These are phyloP conservation scores for Paratrypauchen microcephalus DNA, from an alignment of 2,797 vertebrate genomes.

Conservation along the genomic window DNA sequence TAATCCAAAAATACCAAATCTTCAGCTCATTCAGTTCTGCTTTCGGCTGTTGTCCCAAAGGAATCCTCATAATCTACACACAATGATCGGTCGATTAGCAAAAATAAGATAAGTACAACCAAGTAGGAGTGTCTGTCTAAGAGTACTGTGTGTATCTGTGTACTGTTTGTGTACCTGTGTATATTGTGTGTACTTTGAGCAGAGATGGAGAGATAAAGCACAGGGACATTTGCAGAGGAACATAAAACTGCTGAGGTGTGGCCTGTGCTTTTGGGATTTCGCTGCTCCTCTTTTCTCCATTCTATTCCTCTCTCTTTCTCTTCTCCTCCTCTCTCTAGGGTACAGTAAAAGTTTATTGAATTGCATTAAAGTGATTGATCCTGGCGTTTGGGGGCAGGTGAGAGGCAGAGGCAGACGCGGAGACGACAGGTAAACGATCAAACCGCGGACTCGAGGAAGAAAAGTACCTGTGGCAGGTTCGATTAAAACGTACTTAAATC, in stretches of 20 bases:
- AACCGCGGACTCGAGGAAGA: too few species aligned
- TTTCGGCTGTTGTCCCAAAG: too few species aligned
- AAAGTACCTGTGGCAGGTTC: too few species aligned
- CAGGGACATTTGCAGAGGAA: neutral
- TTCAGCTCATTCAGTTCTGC: too few species aligned
- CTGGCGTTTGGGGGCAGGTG: neutral
- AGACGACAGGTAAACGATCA: too few species aligned
- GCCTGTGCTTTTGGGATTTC: neutral
- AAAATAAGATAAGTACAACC: too few species aligned
- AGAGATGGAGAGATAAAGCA: neutral
- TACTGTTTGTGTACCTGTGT: neutral
- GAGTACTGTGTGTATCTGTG: neutral
- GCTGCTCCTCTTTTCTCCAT: neutral
- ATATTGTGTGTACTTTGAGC: neutral
- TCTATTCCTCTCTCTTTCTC: neutral
- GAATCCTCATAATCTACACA: too few species aligned
- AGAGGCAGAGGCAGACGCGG: neutral
- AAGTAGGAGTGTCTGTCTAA: too few species aligned
- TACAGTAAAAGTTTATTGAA: conserved; percentile 4
- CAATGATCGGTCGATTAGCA: too few species aligned
- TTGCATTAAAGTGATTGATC: conserved; percentile 16
- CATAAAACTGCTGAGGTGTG: conserved; percentile 5
- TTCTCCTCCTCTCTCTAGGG: neutral
- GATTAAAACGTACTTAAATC: too few species aligned
- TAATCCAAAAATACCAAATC: too few species aligned